phyloP scores from a whole-genome alignment of 1,140 invertebrate genomes.

The Chrysopa pallens region DNA sequence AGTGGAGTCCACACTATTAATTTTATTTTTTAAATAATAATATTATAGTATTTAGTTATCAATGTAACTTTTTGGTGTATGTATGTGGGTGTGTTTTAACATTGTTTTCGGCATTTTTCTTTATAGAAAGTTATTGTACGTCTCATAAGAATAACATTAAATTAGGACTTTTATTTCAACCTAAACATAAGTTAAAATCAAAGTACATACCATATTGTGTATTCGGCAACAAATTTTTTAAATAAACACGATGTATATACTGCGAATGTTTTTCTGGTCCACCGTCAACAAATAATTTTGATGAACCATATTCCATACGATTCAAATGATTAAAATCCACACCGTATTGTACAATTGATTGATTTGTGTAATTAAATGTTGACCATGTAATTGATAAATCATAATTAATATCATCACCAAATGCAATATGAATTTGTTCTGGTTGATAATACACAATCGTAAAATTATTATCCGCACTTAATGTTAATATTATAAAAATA shows the following conservation, averaged over 20 bases:
- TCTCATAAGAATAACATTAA: too few relatives aligned
- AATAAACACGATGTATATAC: constrained; percentile 61
- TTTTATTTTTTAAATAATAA: too few relatives aligned
- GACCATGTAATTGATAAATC: constrained; percentile 82
- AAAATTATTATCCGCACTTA: too few relatives aligned
- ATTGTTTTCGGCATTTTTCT: too few relatives aligned
- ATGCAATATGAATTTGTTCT: constrained; percentile 53
- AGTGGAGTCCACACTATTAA: too few relatives aligned
- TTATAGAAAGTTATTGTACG: too few relatives aligned
- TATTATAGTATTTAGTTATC: too few relatives aligned
- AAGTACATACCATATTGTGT: constrained; percentile 25
- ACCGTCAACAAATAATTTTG: constrained; percentile 58
- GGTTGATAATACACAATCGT: constrained; percentile 39
- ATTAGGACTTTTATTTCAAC: too few relatives aligned
- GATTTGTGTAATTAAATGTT: constrained; percentile 49
- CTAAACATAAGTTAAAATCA: too few relatives aligned
- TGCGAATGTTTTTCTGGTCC: constrained; percentile 44
- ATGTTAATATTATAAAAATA: too few relatives aligned
- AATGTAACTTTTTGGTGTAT: too few relatives aligned
- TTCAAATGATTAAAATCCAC: constrained; percentile 29
- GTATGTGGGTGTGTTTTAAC: too few relatives aligned
- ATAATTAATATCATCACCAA: constrained; percentile 38
- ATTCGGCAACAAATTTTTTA: constrained; percentile 25
- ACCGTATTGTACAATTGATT: constrained; percentile 63
- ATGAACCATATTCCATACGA: constrained; percentile 29